Conservation (phyloP, 1,140 invertebrate genomes). For the Drosophila suzukii region DNA sequence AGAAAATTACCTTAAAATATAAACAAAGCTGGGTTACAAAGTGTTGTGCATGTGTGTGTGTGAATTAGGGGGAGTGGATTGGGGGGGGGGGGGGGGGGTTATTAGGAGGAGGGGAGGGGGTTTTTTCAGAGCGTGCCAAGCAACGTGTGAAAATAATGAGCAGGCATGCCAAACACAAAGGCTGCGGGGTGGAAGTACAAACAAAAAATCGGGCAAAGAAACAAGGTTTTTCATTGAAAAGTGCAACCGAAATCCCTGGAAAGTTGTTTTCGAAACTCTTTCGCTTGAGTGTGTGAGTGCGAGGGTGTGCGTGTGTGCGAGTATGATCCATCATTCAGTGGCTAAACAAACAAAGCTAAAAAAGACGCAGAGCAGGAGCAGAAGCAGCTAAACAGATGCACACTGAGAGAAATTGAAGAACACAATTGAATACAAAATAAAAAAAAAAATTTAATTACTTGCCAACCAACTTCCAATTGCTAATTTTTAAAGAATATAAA, state of each 20-base stretch:
- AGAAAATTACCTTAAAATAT: conserved; percentile 76
- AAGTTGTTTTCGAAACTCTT: conserved; percentile 60
- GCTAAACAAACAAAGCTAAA: conserved; percentile 70
- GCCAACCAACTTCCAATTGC: too few relatives aligned
- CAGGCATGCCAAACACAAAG: conserved; percentile 70
- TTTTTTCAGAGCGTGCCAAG: conserved; percentile 48
- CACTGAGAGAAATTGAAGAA: conserved; percentile 7
- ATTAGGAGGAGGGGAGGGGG: background rate
- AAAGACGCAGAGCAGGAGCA: conserved; percentile 26
- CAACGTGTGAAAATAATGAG: conserved; percentile 80
- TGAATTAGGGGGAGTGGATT: background rate
- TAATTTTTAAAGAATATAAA: too few relatives aligned
- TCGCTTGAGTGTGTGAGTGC: conserved; percentile 11
- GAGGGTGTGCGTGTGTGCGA: conserved; percentile 17
- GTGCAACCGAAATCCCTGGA: conserved; percentile 63
- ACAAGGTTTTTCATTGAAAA: conserved; percentile 40
- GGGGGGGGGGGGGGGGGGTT: too few relatives aligned
- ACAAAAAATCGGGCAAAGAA: conserved; percentile 31
- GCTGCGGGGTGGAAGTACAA: conserved; percentile 28
- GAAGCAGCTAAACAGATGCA: background rate
- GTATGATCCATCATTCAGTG: conserved; percentile 77
- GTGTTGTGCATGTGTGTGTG: background rate
- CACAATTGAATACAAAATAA: background rate
- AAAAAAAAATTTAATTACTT: too few relatives aligned
- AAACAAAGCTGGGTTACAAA: conserved; percentile 44